These are phyloP conservation scores for Rhodinocichla rosea DNA, from an alignment of 2,113 vertebrate genomes.

Conservation along the genomic window DNA sequence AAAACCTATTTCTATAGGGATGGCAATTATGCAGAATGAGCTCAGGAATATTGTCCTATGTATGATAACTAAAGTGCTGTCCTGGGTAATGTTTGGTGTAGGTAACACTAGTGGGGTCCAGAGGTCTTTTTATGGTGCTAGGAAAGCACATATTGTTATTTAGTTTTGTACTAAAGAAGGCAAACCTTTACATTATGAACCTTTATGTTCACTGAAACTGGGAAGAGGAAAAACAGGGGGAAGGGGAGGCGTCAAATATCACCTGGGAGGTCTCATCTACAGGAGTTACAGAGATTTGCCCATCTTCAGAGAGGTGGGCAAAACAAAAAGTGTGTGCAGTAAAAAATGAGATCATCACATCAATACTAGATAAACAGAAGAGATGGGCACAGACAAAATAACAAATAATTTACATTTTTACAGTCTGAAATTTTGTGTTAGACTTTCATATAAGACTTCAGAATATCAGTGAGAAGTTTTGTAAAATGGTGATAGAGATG, in stretches of 20 bases:
- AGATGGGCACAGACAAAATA: not conserved
- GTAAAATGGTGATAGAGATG: not conserved
- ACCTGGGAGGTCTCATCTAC: not conserved
- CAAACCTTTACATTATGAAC: not conserved
- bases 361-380: not conserved
- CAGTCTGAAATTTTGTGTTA: not conserved
- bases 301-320: not conserved
- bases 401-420: not conserved
- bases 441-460: not conserved
- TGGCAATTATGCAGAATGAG: not conserved
- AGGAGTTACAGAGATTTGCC: not conserved
- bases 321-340: not conserved
- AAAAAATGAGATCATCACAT: not conserved
- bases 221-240: not conserved
- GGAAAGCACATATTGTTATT: not conserved
- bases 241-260: not conserved
- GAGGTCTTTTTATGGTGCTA: not conserved
- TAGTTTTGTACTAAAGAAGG: not conserved
- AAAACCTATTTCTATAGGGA: not conserved
- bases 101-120: not conserved
- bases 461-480: not conserved
- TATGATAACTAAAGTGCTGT: not conserved
- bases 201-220: not conserved
- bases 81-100: not conserved
- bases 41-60: not conserved